Base-by-base conservation (phyloP, 92 coral and sea anemone genomes). In the Epizoanthus illoricatus region DNA sequence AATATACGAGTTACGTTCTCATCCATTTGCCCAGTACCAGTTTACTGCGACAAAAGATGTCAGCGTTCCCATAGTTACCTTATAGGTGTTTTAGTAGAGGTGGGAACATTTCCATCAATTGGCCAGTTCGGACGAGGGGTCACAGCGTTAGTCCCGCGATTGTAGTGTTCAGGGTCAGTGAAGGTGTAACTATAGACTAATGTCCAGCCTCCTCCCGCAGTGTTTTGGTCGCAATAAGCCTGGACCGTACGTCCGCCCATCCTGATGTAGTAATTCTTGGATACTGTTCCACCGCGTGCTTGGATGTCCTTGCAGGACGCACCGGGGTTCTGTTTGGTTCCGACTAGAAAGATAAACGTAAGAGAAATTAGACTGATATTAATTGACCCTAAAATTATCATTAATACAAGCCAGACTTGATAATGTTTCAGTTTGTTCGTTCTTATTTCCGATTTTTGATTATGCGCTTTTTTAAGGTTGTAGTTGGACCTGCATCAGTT, bases 61-160 rank as follows among this genome's bases (percentile, higher is more conserved):
- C 17, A 58, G 19, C 19, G 16, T 52, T 10, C 10, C 16, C 56
- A 52, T 52, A 16, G 56, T 52, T 76, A 76, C 81, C 81, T 76
- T 41, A 54, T 39, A 18, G 81, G 81, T 60, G 28, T 61, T 12
- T 10, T 60, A 40, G 39, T 76, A 8, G 81, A 76, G n/a, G 42
- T 55, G 12, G 57, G 81, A 12, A 61, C 69, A 17, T 76, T 69
- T 13, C 81, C 81, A 10, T n/a, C 39, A 12, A 54, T 60, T 0
- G 81, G 81, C 81, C 81, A 76, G 81, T 68, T 76, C 1, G 81
- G 81, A 8, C 81, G 69, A 9, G 81, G 81, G 8, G 81, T 76
- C 11, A 76, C 81, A 4, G 81, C 81, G 18, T 76, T 76, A 11
- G 68, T 36, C 33, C 81, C 81, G 13, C 59, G 70, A 54, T 76